phyloP scores from a whole-genome alignment of 2,113 vertebrate genomes.

The cattle (Bos taurus) region ARS-UCD2.0 NC_037340.1:68568501-68569000 shows the following conservation, averaged over 20 bases:
- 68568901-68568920: not conserved
- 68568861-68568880: not conserved
- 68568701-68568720: not conserved
- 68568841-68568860: not conserved
- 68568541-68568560: not conserved
- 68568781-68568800: not conserved
- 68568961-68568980: not conserved
- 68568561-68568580: not conserved
- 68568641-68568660: not conserved
- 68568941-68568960: not conserved
- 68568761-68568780: not conserved
- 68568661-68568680: not conserved
- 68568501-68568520: not conserved
- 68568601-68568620: not conserved
- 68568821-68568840: not conserved
- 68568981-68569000: not conserved
- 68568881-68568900: not conserved
- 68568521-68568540: fast-evolving
- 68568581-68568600: not conserved
- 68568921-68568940: not conserved
- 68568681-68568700: not conserved
- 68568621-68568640: not conserved
- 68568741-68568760: not conserved
- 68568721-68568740: not conserved
- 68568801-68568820: not conserved